Base-by-base conservation (phyloP, 2,888 invertebrate species). In the Rhabditoides inermis region DNA sequence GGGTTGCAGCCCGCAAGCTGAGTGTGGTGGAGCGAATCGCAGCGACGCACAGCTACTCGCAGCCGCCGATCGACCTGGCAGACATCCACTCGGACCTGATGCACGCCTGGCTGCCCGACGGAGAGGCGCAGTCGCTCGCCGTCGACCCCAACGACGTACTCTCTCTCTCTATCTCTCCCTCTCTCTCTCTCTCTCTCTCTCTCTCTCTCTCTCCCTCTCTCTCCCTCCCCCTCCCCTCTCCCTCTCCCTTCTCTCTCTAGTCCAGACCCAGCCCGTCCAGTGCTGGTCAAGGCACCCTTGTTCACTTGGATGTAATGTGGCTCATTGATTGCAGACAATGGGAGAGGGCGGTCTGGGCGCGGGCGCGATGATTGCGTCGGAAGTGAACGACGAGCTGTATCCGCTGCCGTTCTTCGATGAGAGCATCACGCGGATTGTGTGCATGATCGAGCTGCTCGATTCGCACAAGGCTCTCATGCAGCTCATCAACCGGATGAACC, bases 111-210 rank as follows among this genome's bases (percentile, higher is more conserved):
- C 26, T 44, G 12, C 23, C 7, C 12, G 44, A 44, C 23, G 10
- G 15, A 18, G 26, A 44, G 10, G 20, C 12, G 15, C 6, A 12
- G 25, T 20, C 10, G 15, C 23, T 20, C 26, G 45, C 49, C 20
- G 55, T 60, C n/a, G 60, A 56, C 35, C 45, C 57, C 47, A 57
- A 60, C 37, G 60, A 60, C 46, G 55, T 56, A 26, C n/a, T n/a
- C n/a, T n/a, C n/a, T n/a, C n/a, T n/a, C n/a, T n/a, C n/a, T n/a
- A 40, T 27, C 28, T 36, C 45, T 51, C 45, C 35, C 10, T 35
- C 28, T 41, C 30, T 28, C 15, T 30, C 30, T 39, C 37, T 42
- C 46, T 39, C 51, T 51, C 44, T 36, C 51, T 28, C 30, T 27
- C 46, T 46, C 32, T 23, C 46, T 22, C 44, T 45, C 42, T 28